phyloP scores from a whole-genome alignment of 2,797 vertebrate species.

The Oryzias sinensis region DNA sequence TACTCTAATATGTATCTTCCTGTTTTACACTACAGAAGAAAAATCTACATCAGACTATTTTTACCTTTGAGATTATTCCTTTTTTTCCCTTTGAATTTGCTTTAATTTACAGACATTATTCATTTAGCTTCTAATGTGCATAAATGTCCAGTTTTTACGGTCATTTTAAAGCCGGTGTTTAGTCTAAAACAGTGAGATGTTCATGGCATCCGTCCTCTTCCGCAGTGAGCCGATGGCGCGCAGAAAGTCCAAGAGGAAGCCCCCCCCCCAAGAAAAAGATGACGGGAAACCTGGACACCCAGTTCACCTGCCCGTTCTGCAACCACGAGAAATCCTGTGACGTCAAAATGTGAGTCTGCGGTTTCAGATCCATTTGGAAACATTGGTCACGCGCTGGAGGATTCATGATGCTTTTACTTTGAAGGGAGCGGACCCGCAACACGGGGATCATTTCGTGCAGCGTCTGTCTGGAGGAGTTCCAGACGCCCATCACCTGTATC shows the following conservation, averaged over 20 bases:
- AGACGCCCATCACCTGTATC: constrained; percentile 97
- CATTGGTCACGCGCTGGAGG: neutral
- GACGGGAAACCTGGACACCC: constrained; percentile 88
- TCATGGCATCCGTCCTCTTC: neutral
- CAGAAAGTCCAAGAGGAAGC: constrained; percentile 92
- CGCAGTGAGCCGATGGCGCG: constrained; percentile 80
- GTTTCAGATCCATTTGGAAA: constrained; percentile 33
- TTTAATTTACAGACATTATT: no score
- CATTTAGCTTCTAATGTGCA: no score
- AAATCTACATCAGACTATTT: no score
- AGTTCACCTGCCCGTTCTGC: constrained; percentile 95
- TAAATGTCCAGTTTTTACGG: no score
- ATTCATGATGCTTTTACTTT: constrained; percentile 13
- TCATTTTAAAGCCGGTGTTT: no score
- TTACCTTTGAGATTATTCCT: no score
- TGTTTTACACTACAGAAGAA: no score
- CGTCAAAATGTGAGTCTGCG: constrained; percentile 92
- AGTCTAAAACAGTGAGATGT: neutral
- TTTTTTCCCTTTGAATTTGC: no score
- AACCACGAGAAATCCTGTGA: constrained; percentile 96
- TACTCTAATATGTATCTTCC: no score
- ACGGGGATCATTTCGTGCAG: constrained; percentile 95
- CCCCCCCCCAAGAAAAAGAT: constrained; percentile 92
- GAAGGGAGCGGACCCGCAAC: constrained; percentile 89
- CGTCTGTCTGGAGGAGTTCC: constrained; percentile 93